Evolutionary conservation across 2,888 invertebrate species (phyloP), one percentile per base, ranked within the genome.

Genomic region (Rhodophaea formosa): DNA sequence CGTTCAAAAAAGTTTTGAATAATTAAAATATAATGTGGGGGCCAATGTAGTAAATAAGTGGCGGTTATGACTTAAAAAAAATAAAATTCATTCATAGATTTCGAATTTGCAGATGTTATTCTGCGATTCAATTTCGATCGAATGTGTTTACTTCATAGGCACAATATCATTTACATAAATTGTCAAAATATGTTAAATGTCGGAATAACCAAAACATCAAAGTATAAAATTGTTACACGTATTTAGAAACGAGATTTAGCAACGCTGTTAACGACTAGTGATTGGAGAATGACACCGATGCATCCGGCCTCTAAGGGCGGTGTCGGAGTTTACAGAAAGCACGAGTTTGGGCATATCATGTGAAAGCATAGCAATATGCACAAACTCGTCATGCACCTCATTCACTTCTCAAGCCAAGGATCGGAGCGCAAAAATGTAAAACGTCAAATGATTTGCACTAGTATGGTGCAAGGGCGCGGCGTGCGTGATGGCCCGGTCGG

Each of bases 391-490:
- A 77, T 79, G 77, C 85, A 86, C 86, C 85, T 87, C 80, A 82
- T 83, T 80, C 86, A 86, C 83, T 84, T 69, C 76, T 80, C 73
- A 75, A 79, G 76, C 81, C 82, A 79, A 77, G 78, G 79, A 79
- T 79, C 76, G 75, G 76, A 77, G 77, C 77, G 79, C 76, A 81
- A 82, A 77, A 81, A 79, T 77, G 72, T 70, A 76, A 85, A 88
- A 88, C 87, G 88, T 88, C 84, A 88, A 88, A 77, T 84, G 83
- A 85, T 88, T 84, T 82, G 79, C 84, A 88, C 85, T 84, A 80
- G 72, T 77, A 77, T 80, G 73, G 75, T 80, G 76, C 68, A 78
- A 51, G 83, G 79, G 84, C 86, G 79, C 86, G 84, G 79, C 78
- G 79, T 78, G 78, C 78, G 80, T 78, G 77, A 70, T 77, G 74